Base-by-base conservation (phyloP, 1,140 invertebrate genomes). In the Orius insidiosus region DNA sequence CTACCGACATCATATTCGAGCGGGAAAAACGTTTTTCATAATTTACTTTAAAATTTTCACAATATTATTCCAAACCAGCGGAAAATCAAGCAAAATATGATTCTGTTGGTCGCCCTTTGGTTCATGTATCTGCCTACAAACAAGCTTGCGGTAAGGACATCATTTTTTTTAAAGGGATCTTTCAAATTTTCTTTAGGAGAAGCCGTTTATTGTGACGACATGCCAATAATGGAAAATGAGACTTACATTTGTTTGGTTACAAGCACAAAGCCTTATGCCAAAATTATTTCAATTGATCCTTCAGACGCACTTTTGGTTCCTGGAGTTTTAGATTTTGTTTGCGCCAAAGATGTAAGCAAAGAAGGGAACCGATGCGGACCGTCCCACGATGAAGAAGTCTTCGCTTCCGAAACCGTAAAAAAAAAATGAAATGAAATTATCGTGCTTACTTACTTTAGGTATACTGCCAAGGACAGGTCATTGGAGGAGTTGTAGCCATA, bases 151-250 rank as follows among this genome's bases (percentile, higher is more conserved):
- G 56, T 50, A 24, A 24, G 24, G n/a, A 2, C 7, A n/a, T n/a
- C n/a, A 33, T n/a, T 33, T 9, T 36, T 36, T 5, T 3, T 4
- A 36, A 36, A 36, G 5, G 9, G 35, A 4, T n/a, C 3, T 15
- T 36, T 36, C 3, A 36, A 4, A 36, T 5, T 36, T 36, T 35
- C 38, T 52, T 7, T 37, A 58, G 90, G 90, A 7, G 89, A 95
- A 67, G 90, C 92, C 3, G 63, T 86, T 31, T 97, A 95, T 59
- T 78, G 80, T 52, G 88, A 93, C 62, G 93, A 97, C 58, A 76
- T 92, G 47, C 85, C 86, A 0, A 60, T 60, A 42, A 68, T 72
- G 37, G 66, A 75, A 52, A 71, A 74, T 15, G 84, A 90, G 61
- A 60, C 90, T 1, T 86, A 79, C 56, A 59, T 90, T 54, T 71